Evolutionary conservation across 2,888 invertebrate species (phyloP).

Genomic region (Mythimna lalbum): DNA sequence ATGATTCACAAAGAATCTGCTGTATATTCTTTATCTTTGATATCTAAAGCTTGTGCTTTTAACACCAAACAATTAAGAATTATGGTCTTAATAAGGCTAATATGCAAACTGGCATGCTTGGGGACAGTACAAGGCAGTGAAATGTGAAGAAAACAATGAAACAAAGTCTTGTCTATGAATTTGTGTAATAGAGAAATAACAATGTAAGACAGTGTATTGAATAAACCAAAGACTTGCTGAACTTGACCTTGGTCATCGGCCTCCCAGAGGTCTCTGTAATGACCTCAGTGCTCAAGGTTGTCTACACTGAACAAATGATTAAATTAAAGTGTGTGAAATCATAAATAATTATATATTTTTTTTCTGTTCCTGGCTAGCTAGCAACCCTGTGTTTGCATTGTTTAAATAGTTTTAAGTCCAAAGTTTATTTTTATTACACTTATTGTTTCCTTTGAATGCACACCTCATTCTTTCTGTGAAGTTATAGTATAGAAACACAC

Average conservation of each 20-base stretch:
- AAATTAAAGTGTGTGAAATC: constrained; percentile 32
- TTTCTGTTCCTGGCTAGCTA: not conserved
- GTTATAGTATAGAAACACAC: not conserved
- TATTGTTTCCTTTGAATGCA: not conserved
- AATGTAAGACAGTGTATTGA: not conserved
- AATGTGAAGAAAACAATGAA: not conserved
- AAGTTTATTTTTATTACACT: not conserved
- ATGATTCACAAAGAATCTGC: constrained; percentile 46
- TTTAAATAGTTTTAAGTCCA: not conserved
- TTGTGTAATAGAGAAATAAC: not conserved
- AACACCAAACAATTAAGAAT: constrained; percentile 33
- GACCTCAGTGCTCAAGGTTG: constrained; percentile 55
- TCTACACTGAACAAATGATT: constrained; percentile 37
- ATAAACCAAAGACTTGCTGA: constrained; percentile 24
- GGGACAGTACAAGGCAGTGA: not conserved
- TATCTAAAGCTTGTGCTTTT: constrained; percentile 43
- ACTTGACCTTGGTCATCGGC: constrained; percentile 57
- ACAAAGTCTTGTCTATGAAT: constrained; percentile 1
- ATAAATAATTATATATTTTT: constrained; percentile 27
- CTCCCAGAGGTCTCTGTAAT: constrained; percentile 28
- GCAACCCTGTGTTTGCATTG: not conserved
- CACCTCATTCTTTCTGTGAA: not conserved
- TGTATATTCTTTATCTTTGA: constrained; percentile 18
- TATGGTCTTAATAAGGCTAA: constrained; percentile 14
- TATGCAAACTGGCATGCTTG: constrained; percentile 11